phyloP scores from a whole-genome alignment of 2,113 vertebrate genomes.

The Sapajus apella region DNA sequence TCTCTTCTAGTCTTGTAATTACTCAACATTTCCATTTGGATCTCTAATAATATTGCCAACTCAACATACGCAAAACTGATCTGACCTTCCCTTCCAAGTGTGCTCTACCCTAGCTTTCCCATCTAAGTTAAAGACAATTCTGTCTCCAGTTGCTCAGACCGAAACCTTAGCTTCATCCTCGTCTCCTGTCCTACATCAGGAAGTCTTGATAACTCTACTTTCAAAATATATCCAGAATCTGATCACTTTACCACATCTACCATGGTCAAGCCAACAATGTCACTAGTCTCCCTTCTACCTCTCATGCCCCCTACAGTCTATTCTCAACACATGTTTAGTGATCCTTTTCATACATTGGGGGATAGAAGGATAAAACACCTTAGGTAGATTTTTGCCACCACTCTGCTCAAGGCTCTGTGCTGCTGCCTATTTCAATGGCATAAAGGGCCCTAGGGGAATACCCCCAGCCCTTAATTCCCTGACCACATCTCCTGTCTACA shows the following conservation, averaged over 20 bases:
- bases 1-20: background rate
- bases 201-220: background rate
- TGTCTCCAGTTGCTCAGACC: background rate
- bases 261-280: background rate
- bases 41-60: background rate
- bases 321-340: background rate
- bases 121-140: background rate
- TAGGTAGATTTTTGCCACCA: background rate
- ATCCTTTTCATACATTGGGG: background rate
- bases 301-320: background rate
- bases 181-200: background rate
- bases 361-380: no score
- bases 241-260: background rate
- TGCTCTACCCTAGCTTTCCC: background rate
- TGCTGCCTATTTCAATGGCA: background rate
- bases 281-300: background rate
- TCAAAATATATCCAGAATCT: slow-evolving; percentile 2
- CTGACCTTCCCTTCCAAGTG: background rate
- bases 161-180: background rate
- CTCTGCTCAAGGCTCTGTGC: background rate
- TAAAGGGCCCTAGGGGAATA: background rate
- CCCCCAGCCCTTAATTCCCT: background rate
- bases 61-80: background rate
- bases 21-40: background rate
- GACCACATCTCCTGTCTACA: background rate